Evolutionary conservation across 53 echinoderm and acorn worm species (phyloP).

Genomic region (Holothuria scabra): DNA sequence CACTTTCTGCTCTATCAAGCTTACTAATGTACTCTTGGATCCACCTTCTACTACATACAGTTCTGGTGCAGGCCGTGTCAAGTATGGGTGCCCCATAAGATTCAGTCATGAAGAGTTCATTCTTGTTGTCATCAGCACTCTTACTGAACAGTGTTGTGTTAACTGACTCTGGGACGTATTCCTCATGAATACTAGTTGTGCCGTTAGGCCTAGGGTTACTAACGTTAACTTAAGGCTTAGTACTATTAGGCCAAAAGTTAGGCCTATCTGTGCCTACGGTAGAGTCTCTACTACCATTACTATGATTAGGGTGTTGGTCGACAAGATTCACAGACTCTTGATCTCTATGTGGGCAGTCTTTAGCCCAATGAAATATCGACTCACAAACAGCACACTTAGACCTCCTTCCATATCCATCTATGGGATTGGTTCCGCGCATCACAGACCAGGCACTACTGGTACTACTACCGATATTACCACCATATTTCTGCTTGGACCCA

Average conservation of each 20-base stretch:
- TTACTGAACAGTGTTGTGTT: neutral
- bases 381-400: conserved; percentile 28
- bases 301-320: neutral
- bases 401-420: conserved; percentile 37
- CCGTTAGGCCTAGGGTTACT: too few relatives aligned
- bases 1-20: neutral
- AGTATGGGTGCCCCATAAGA: conserved; percentile 10
- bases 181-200: too few relatives aligned
- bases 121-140: neutral
- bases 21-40: conserved; percentile 14
- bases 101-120: neutral
- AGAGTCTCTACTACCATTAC: neutral
- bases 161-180: too few relatives aligned
- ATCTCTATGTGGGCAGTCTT: conserved; percentile 34
- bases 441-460: neutral
- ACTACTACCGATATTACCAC: neutral
- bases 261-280: neutral
- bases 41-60: conserved; percentile 43
- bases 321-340: neutral
- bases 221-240: too few relatives aligned
- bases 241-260: too few relatives aligned
- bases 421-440: conserved; percentile 20
- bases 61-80: conserved; percentile 50
- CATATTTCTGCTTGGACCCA: neutral
- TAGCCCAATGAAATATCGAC: conserved; percentile 42